Percentiles rank a stretch among this genome's conserved stretches.
These are phyloP conservation scores for Pseudomyrmex pallidus DNA, from an alignment of 1,140 invertebrate genomes.

Conservation along the genomic window DNA sequence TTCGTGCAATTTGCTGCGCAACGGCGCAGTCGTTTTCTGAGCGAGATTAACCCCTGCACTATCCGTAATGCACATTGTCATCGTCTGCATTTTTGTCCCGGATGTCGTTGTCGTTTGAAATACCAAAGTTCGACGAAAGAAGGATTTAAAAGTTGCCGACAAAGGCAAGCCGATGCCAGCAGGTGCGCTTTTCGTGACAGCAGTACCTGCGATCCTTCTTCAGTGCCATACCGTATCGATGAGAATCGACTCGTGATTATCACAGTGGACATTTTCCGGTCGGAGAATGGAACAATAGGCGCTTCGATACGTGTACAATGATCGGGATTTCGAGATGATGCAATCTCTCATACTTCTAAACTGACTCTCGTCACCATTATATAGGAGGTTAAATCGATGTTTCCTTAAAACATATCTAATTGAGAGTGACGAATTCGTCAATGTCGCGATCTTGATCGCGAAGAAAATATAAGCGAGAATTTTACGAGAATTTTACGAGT, in stretches of 20 bases:
- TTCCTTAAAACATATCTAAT: neutral
- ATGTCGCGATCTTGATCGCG: slow-evolving; percentile 40
- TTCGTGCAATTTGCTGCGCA: slow-evolving; percentile 30
- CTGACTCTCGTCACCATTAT: no score
- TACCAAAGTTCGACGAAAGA: slow-evolving; percentile 33
- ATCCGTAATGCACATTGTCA: slow-evolving; percentile 50
- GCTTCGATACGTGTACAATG: slow-evolving; percentile 22
- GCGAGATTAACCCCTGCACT: slow-evolving; percentile 28
- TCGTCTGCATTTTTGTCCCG: slow-evolving; percentile 44
- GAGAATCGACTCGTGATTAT: slow-evolving; percentile 30
- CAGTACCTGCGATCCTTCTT: slow-evolving; percentile 41
- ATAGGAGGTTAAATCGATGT: no score
- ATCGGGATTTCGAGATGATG: slow-evolving; percentile 21
- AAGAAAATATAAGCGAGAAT: slow-evolving; percentile 41
- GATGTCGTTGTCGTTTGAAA: slow-evolving; percentile 43
- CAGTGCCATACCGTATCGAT: slow-evolving; percentile 4
- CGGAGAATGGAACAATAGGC: slow-evolving; percentile 12
- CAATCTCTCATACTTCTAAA: neutral
- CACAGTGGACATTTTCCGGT: slow-evolving; percentile 23
- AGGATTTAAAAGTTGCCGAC: slow-evolving; percentile 39
- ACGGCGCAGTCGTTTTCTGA: slow-evolving; percentile 13
- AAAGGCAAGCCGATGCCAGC: slow-evolving; percentile 46
- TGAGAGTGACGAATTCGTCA: slow-evolving; percentile 32
- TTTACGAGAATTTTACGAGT: slow-evolving; percentile 19
- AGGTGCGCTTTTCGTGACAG: slow-evolving; percentile 38